These are phyloP conservation scores for Bergia sp. DNA, from an alignment of 92 coral and sea anemone genomes.

Conservation along the genomic window DNA sequence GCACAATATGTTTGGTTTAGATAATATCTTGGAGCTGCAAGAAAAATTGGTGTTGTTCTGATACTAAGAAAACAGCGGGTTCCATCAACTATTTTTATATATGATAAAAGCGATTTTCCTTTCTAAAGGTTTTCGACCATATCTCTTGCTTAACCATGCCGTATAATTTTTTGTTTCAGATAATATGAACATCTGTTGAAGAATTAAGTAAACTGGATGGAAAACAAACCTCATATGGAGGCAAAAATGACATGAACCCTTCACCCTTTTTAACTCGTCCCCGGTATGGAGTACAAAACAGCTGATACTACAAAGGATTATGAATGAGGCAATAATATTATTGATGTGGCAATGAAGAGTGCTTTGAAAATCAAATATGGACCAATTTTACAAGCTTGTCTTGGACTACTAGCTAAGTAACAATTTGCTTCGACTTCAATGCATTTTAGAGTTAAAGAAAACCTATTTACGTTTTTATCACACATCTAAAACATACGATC, in stretches of 20 bases:
- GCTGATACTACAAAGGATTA: too few relatives aligned
- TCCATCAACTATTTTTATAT: neutral
- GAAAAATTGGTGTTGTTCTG: neutral
- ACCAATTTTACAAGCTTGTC: neutral
- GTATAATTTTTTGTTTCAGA: neutral
- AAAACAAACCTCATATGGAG: neutral
- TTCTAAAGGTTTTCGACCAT: neutral
- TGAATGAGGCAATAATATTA: neutral
- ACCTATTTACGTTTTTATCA: neutral
- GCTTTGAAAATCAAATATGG: neutral
- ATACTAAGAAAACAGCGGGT: neutral
- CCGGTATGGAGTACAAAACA: neutral
- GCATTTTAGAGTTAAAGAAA: neutral
- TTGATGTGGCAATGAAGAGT: neutral
- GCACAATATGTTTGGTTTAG: neutral
- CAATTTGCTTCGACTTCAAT: neutral
- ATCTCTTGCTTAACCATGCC: neutral
- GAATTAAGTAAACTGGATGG: neutral
- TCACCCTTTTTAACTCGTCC: neutral
- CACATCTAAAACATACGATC: neutral
- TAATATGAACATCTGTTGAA: neutral
- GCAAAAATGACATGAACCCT: neutral
- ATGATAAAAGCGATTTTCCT: neutral
- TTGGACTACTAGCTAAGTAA: neutral
- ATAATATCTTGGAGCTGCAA: slow-evolving; percentile 13